Evolutionary conservation across 1,140 invertebrate genomes (phyloP), one percentile per base, ranked within the genome.

Genomic region (Drosophila insularis): DNA sequence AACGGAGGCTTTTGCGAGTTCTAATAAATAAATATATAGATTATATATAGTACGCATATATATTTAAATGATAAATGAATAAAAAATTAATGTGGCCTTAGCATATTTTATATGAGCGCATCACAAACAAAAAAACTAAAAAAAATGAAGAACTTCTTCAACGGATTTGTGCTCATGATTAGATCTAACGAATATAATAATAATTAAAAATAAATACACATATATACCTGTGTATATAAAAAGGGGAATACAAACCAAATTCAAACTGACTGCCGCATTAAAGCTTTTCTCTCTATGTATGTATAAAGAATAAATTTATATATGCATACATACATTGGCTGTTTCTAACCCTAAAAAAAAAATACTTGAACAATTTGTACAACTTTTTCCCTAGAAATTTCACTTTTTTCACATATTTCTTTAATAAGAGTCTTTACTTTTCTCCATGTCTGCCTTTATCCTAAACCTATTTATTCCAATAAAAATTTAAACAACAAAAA

Each of bases 41-140:
- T 67, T 68, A 75, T 55, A 71, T 37, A 71, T 37, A 37, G 35
- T 37, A 37, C 35, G 11, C 35, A 37, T 13, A 37, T 37, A 37
- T 37, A 13, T 37, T 11, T 31, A 54, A 31, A 67, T 60, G 17
- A 69, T 65, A 70, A 63, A 66, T 60, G 27, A 65, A 75, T 71
- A 86, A 66, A 68, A 63, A 76, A 77, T 84, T 82, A 87, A 87
- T 78, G 84, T 87, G 84, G 84, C 84, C 84, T 87, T 87, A 87
- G 84, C 73, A 89, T 87, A 70, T 87, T 82, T 80, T 50, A 50
- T 70, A 76, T 72, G 81, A 86, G 82, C 74, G 74, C 7, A 50
- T 43, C 62, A 72, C 11, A 37, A 76, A 50, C 40, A 70, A 74
- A 67, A 65, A 68, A 65, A 65, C 60, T 66, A 64, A 60, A 64